Percentiles rank a stretch among this genome's conserved stretches.
Evolutionary conservation across 2,888 invertebrate genomes (phyloP).

Genomic region (Sceliomorpha sp.): DNA sequence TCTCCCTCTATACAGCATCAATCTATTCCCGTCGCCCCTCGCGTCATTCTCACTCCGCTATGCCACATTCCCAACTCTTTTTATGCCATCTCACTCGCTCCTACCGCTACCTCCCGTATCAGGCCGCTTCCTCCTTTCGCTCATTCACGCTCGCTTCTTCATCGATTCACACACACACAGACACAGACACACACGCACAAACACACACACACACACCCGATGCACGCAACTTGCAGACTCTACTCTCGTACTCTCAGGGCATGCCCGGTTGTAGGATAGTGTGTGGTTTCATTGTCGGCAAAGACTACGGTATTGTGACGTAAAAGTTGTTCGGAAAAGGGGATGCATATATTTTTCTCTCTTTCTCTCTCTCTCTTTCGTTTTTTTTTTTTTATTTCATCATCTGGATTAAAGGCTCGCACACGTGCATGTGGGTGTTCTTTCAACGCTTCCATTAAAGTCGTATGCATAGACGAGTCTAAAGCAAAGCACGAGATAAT

Average conservation of each 20-base stretch:
- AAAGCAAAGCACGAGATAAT: too few relatives aligned
- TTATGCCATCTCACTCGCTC: neutral
- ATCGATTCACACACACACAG: constrained; percentile 15
- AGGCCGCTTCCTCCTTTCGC: constrained; percentile 11
- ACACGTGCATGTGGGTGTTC: too few relatives aligned
- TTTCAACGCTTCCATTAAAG: too few relatives aligned
- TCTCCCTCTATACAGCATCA: constrained; percentile 23
- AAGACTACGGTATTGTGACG: constrained; percentile 5
- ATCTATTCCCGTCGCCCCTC: constrained; percentile 19
- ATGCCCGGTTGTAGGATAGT: constrained; percentile 80
- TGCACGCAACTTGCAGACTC: constrained; percentile 66
- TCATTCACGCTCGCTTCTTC: constrained; percentile 31
- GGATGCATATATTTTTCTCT: neutral
- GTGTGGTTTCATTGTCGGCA: constrained; percentile 54
- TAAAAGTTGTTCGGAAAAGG: neutral
- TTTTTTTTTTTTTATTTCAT: constrained; percentile 7
- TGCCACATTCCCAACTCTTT: constrained; percentile 5
- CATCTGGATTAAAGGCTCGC: too few relatives aligned
- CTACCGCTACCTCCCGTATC: neutral
- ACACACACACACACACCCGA: constrained; percentile 34
- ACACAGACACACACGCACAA: constrained; percentile 25
- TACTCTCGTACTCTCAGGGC: constrained; percentile 80
- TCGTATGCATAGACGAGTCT: too few relatives aligned
- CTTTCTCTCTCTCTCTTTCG: neutral
- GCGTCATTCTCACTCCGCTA: constrained; percentile 14